Base-by-base conservation (phyloP, 92 coral and sea anemone species). In the Nematostella vectensis region DNA sequence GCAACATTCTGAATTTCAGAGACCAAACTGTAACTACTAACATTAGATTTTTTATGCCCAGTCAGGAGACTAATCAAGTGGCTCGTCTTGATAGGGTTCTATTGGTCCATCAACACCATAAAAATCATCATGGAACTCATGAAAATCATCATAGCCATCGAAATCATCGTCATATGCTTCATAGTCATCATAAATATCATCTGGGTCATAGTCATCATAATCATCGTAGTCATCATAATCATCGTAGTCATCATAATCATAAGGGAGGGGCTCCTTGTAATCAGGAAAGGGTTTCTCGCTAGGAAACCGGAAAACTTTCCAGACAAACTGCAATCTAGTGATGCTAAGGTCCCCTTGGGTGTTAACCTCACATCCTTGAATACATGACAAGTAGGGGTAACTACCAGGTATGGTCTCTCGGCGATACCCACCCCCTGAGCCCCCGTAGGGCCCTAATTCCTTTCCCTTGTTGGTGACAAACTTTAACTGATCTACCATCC, bases 341-440 rank as follows among this genome's bases (percentile, higher is more conserved):
- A 88, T 83, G 21, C 88, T 94, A 11, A 68, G 78, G 44, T 74
- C 70, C 13, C 78, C 83, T 43, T 83, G 94, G 22, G 96, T 31
- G 12, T 59, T 4, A n/a, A 83, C 96, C 21, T 78, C 85, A n/a
- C 82, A 29, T 3, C 88, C 94, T 37, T 55, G 70, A 11, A 83
- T 39, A 26, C 65, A 66, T 1, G 75, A 74, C 23, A 88, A 74
- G 58, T 50, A 83, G 4, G 79, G 87, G 62, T 55, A 70, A 25
- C 63, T 54, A 25, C 75, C 78, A 8, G 67, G 59, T 10, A 84
- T 81, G 18, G 29, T 18, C 63, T 75, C 94, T 12, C 73, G 51
- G 12, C 44, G 29, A 25, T 16, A 54, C 0, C 59, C 19, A 3
- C 96, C 96, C 15, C 94, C 88, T 15, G 57, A 31, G 3, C 94